Evolutionary conservation across 2,888 invertebrate genomes (phyloP), one percentile per base, ranked within the genome.

Genomic region (Phlogophora meticulosa): DNA sequence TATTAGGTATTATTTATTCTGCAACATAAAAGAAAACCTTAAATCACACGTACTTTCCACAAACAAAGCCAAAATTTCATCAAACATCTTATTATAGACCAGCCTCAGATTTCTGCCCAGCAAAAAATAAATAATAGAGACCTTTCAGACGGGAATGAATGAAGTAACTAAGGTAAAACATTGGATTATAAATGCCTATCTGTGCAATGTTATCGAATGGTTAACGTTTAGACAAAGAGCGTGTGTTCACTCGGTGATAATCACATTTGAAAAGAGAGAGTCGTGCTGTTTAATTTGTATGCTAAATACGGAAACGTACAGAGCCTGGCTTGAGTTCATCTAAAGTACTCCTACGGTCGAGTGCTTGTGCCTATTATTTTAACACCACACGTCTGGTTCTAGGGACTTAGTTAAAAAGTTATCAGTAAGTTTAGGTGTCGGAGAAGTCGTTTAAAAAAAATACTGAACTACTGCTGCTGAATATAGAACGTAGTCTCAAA

Each of bases 181-280:
- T 42, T 45, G 32, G 7, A 28, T 9, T 17, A 10, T 40, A 4
- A 38, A 20, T 45, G 5, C 28, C 28, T 28, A 63, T 76, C 51
- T 76, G 48, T 48, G 34, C 48, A 59, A 62, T 52, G 48, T 60
- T 67, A 65, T 66, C 45, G 10, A 52, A 51, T 46, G 40, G 13
- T 53, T 38, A 52, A 57, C 48, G 52, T 67, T 48, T 77, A 76
- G 57, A 72, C 73, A 72, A 73, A 67, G 66, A 53, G 24, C 51
- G 49, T 51, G 55, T 64, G 60, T 72, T 52, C 34, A 38, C 57
- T 49, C 28, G 9, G 36, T 61, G 78, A 67, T 80, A 72, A 81
- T 76, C 58, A 72, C 57, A 76, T 64, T 59, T 52, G 34, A 45
- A 65, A 78, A 76, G 78, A 80, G 78, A 80, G 75, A 76, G 69